These are phyloP conservation scores for Philhelius pedissequus DNA, from an alignment of 2,888 invertebrate species.

Conservation along the genomic window DNA sequence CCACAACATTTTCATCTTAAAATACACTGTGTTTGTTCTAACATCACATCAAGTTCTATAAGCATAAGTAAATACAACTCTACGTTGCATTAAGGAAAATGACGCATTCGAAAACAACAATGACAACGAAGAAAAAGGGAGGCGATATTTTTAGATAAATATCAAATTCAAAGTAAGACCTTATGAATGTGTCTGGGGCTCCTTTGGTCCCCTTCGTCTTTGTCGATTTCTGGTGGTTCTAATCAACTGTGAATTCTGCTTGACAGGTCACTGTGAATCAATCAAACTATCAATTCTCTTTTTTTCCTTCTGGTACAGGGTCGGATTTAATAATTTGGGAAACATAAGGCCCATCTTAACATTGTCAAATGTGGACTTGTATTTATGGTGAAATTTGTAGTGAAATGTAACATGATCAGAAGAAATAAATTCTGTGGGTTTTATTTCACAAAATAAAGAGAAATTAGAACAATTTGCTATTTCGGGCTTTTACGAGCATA, in stretches of 20 bases:
- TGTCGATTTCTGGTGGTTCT: background rate
- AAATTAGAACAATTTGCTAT: too few relatives aligned
- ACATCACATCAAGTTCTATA: slow-evolving; percentile 53
- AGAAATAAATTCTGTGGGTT: too few relatives aligned
- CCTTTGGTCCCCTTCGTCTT: background rate
- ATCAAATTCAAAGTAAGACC: slow-evolving; percentile 16
- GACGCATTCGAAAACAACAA: slow-evolving; percentile 1
- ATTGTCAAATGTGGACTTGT: background rate
- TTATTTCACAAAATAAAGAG: too few relatives aligned
- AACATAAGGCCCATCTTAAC: background rate
- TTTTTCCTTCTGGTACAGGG: background rate
- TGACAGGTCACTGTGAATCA: slow-evolving; percentile 49
- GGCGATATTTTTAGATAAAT: slow-evolving; percentile 26
- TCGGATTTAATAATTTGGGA: background rate
- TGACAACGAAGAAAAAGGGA: background rate
- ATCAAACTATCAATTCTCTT: slow-evolving; percentile 36
- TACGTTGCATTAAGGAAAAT: slow-evolving; percentile 8
- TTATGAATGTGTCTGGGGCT: background rate
- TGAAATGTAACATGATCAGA: too few relatives aligned
- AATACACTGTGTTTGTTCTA: slow-evolving; percentile 36
- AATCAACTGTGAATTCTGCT: slow-evolving; percentile 44
- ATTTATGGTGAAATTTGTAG: too few relatives aligned
- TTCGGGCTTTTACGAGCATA: too few relatives aligned
- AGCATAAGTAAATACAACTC: slow-evolving; percentile 52
- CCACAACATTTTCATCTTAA: background rate